Base-by-base conservation (phyloP, 1,140 invertebrate species). In the Drosophila kurseongensis region DNA sequence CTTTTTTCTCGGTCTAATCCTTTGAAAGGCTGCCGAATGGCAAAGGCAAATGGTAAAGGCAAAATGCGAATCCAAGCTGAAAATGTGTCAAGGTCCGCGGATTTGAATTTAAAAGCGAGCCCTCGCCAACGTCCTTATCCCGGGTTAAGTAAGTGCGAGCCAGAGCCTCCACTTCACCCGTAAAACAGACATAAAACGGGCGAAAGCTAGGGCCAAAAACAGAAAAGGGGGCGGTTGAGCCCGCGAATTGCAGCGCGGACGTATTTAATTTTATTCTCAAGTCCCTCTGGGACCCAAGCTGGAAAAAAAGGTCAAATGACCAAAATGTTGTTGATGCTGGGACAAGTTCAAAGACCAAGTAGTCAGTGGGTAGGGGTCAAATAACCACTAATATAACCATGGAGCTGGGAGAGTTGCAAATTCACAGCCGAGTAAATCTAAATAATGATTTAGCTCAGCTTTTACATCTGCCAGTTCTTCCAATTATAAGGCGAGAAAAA, bases 41-140 rank as follows among this genome's bases (percentile, higher is more conserved):
- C 50, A 18, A 54, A 44, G 38, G 55, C 5, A 29, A 57, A 44
- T 42, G 48, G 29, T 41, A 60, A 78, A 79, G 56, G 75, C 52
- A 67, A 58, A 76, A 29, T 61, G 61, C 67, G 44, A 67, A 74
- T 61, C 68, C 69, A 78, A 81, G 63, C 61, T 69, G 56, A 44
- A 86, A 86, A 89, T 88, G 80, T 88, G 83, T 88, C 83, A 88
- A 88, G 83, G 83, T 88, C 72, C 50, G 54, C 74, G 75, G 75
- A 85, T 86, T 86, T 85, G 78, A 80, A 81, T 86, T 59, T 78
- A 61, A 40, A 56, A 67, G 61, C 40, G 50, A 55, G 72, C 48
- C 44, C 61, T 62, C 32, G 57, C 51, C 32, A 52, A n/a, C 45
- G 69, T 73, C 69, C 69, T 83, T 83, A 83, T 83, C 80, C 80